phyloP scores from a whole-genome alignment of 2,888 invertebrate species.

The Coenonympha arcania region DNA sequence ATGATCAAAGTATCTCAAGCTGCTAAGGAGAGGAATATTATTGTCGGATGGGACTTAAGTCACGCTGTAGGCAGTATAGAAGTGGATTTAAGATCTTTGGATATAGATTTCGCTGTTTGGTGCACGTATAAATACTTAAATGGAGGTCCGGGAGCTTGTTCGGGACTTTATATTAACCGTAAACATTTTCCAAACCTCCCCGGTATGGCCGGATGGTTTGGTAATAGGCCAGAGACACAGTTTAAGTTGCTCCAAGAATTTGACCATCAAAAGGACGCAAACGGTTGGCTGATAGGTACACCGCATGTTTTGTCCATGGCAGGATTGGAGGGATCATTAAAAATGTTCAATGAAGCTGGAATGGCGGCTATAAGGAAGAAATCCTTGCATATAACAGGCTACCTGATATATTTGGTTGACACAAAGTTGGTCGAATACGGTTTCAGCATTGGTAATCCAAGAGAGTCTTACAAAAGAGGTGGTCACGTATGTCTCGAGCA shows the following conservation, averaged over 20 bases:
- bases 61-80: slow-evolving; percentile 55
- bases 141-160: slow-evolving; percentile 55
- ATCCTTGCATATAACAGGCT: slow-evolving; percentile 56
- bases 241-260: slow-evolving; percentile 52
- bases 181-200: slow-evolving; percentile 50
- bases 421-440: slow-evolving; percentile 42
- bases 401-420: slow-evolving; percentile 56
- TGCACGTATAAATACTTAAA: slow-evolving; percentile 64
- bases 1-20: slow-evolving; percentile 49
- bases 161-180: slow-evolving; percentile 53
- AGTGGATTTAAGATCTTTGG: slow-evolving; percentile 48
- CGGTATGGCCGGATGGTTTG: slow-evolving; percentile 57
- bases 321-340: slow-evolving; percentile 52
- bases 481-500: slow-evolving; percentile 59
- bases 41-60: slow-evolving; percentile 60
- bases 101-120: slow-evolving; percentile 61
- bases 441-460: slow-evolving; percentile 49
- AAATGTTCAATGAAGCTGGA: slow-evolving; percentile 49
- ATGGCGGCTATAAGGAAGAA: slow-evolving; percentile 51
- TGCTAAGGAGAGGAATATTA: slow-evolving; percentile 46
- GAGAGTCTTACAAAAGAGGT: slow-evolving; percentile 48
- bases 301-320: slow-evolving; percentile 55
- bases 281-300: slow-evolving; percentile 57
- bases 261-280: slow-evolving; percentile 52
- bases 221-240: slow-evolving; percentile 50